Conservation (phyloP, 1,140 invertebrate species). For the Cherax quadricarinatus region DNA sequence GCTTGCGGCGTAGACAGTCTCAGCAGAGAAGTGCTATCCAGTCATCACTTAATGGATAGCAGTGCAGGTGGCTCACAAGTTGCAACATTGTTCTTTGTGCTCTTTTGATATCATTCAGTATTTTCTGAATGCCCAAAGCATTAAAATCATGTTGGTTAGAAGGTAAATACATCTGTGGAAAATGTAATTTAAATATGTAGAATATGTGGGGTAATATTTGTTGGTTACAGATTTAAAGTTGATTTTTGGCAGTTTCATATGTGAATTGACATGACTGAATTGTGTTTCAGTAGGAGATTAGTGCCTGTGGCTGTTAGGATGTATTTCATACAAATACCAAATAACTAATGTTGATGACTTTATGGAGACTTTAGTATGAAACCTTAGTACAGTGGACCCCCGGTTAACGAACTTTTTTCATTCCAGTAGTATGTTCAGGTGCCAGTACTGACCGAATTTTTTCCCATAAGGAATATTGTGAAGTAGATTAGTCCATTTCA, state of each 20-base stretch:
- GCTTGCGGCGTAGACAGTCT: constrained; percentile 51
- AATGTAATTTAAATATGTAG: neutral
- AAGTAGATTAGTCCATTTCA: too few species aligned
- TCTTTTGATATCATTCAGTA: neutral
- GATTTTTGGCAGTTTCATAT: neutral
- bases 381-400: neutral
- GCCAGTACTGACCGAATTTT: too few species aligned
- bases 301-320: neutral
- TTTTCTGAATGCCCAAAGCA: neutral
- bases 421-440: too few species aligned
- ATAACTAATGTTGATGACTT: neutral
- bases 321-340: neutral
- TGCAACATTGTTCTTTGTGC: neutral
- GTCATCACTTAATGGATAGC: constrained; percentile 59
- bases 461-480: too few species aligned
- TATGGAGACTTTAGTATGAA: neutral
- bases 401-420: too few species aligned
- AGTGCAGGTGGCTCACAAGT: neutral
- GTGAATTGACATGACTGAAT: neutral
- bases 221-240: neutral
- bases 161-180: too few species aligned
- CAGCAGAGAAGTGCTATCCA: constrained; percentile 63
- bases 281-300: neutral
- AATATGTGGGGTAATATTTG: neutral
- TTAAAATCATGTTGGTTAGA: neutral